Base-by-base conservation (phyloP, 2,797 vertebrate species). In the Sebastes taczanowskii region DNA sequence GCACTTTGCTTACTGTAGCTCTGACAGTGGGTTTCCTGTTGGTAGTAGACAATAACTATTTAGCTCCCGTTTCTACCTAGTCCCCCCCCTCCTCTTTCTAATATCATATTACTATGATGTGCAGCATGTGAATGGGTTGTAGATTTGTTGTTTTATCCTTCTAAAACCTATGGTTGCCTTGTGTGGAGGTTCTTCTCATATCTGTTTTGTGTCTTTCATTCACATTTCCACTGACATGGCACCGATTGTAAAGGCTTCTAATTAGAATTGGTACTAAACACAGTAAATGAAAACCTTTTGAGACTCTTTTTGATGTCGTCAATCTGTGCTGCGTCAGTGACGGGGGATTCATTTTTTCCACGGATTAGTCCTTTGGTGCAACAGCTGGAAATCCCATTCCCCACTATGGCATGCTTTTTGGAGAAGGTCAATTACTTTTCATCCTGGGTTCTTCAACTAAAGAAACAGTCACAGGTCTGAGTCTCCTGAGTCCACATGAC, bases 11-110 rank as follows among this genome's bases (percentile, higher is more conserved):
- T 52, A 52, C 49, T 55, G 70, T 60, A n/a, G 65, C 22, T 42
- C 0, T 13, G 85, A 91, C 91, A 86, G 80, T 88, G 92, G 91
- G 90, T 93, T 92, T 92, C 85, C 90, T 85, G 77, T 80, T 35
- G 74, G 71, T 59, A 53, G 73, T 81, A 83, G 83, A 82, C n/a
- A 59, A 27, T 71, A 84, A 82, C 49, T 20, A 34, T 81, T 52
- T 72, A 76, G 72, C 71, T 80, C 32, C 66, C 59, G 61, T 73
- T 49, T 61, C 27, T 80, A 34, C 32, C 10, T 63, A 27, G 77
- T 29, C 14, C 6, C 62, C 42, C 9, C 27, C 60, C 42, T 8
- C 18, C n/a, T 68, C 68, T 62, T 55, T 84, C 34, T 84, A 18
- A 59, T 84, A 27, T 62, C 30, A 53, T 42, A 23, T 59, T 52